Evolutionary conservation across 2,888 invertebrate species (phyloP), one percentile per base, ranked within the genome.

Genomic region (Sthenelais limicola): DNA sequence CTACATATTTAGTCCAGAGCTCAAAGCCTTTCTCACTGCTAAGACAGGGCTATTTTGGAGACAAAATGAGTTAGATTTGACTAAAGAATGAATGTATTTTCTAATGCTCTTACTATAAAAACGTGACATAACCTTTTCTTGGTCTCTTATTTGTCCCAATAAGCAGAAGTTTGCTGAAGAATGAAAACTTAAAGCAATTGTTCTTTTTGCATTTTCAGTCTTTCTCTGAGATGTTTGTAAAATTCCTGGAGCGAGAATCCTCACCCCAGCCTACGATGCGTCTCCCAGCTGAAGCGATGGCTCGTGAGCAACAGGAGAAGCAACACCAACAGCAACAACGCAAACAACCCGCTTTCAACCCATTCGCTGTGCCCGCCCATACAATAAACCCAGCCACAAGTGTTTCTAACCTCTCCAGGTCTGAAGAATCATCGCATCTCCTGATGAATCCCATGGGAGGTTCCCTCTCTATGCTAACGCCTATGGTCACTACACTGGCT

Each of bases 231-330:
- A 92, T 93, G 73, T 94, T 94, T 86, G 91, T 94, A 15, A 90
- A 91, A 80, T 96, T 96, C 88, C 89, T 96, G 78, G 95, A 96
- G 87, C 38, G 68, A 3, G 80, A 80, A 47, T 95, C 95, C 0
- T 91, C 91, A 73, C 95, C 94, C 0, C 82, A 83, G 47, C 82
- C 85, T 30, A 78, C 83, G 9, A 76, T 84, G 28, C 82, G 82
- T 52, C 82, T 89, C 15, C 88, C 88, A 0, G 86, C 86, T 0
- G 87, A 88, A 72, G 81, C 84, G 69, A 87, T 88, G 87, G 85
- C 80, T 12, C 72, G 78, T 48, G 87, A 87, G 74, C 78, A 77
- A 47, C 75, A 80, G 66, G 83, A 84, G 70, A 83, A 85, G 68
- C 76, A 82, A 3, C 82, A 82, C 73, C 75, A 76, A n/a, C 71